These are phyloP conservation scores for Collichthys lucidus DNA, from an alignment of 2,113 vertebrate species.

Conservation along the genomic window DNA sequence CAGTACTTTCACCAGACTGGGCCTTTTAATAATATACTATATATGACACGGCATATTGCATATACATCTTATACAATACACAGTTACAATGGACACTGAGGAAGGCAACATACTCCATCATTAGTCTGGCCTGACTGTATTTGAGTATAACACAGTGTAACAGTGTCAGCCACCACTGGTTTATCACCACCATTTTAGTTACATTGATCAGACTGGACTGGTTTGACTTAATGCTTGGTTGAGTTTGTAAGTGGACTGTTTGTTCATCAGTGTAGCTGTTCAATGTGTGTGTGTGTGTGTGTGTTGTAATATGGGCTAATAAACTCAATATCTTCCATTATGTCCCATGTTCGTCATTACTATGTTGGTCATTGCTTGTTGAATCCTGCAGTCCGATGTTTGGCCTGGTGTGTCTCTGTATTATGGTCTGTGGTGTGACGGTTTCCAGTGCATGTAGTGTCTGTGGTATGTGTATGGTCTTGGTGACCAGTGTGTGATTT, in stretches of 20 bases:
- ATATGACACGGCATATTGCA: conserved; percentile 54
- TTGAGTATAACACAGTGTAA: conserved; percentile 64
- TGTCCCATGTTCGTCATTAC: conserved; percentile 65
- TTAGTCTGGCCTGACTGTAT: conserved; percentile 46
- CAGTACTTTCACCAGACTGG: conserved; percentile 38
- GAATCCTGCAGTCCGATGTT: conserved; percentile 77
- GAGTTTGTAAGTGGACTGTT: conserved; percentile 2
- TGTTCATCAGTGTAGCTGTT: neutral
- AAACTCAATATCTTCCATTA: conserved; percentile 16
- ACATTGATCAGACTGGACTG: conserved; percentile 10
- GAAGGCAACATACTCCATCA: conserved; percentile 67
- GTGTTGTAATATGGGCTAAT: neutral
- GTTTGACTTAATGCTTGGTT: neutral
- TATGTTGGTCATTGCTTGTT: conserved; percentile 60
- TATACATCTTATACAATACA: conserved; percentile 40
- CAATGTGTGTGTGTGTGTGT: neutral
- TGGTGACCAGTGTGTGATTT: conserved; percentile 20
- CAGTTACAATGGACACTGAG: conserved; percentile 36
- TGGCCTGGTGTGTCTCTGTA: conserved; percentile 83
- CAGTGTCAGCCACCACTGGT: conserved; percentile 42
- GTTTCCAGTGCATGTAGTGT: conserved; percentile 54
- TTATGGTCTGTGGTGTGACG: conserved; percentile 77
- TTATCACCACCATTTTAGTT: conserved; percentile 15
- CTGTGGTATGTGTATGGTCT: conserved; percentile 38
- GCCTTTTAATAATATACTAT: conserved; percentile 33